phyloP scores from a whole-genome alignment of 2,113 vertebrate species.

The Xiphias gladius region DNA sequence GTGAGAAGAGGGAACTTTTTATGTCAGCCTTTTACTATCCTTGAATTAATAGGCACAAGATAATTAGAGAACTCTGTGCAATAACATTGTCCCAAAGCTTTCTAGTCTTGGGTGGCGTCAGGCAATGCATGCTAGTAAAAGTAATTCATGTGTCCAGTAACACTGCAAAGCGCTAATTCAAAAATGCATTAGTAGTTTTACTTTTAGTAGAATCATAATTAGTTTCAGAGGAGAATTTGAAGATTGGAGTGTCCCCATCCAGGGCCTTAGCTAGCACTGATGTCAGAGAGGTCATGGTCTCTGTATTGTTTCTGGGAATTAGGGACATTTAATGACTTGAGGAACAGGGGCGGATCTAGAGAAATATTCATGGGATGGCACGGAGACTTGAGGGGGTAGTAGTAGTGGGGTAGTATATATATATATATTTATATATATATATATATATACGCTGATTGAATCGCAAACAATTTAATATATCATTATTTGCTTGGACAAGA shows the following conservation, averaged over 20 bases:
- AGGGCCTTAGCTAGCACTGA: background rate
- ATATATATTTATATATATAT: too few species aligned
- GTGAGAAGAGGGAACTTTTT: conserved; percentile 69
- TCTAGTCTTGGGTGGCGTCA: conserved; percentile 70
- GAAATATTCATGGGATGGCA: too few species aligned
- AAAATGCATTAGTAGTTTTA: conserved; percentile 44
- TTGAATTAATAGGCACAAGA: conserved; percentile 76
- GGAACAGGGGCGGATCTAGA: too few species aligned
- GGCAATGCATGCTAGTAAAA: conserved; percentile 52
- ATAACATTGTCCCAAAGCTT: conserved; percentile 75
- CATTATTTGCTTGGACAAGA: too few species aligned
- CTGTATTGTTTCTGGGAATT: conserved; percentile 5
- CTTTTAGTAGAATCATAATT: conserved; percentile 53
- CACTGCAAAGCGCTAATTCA: conserved; percentile 43
- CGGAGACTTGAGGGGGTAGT: too few species aligned
- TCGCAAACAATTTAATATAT: too few species aligned
- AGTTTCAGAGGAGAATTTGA: conserved; percentile 47
- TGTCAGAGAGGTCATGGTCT: conserved; percentile 44
- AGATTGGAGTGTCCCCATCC: conserved; percentile 5
- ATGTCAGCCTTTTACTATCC: conserved; percentile 74
- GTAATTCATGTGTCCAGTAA: conserved; percentile 63
- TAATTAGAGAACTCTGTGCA: conserved; percentile 78
- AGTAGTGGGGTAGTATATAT: too few species aligned
- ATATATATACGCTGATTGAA: too few species aligned
- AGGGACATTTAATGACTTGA: conserved; percentile 16